phyloP scores from a whole-genome alignment of 2,113 vertebrate species.

The Xiphophorus maculatus region DNA sequence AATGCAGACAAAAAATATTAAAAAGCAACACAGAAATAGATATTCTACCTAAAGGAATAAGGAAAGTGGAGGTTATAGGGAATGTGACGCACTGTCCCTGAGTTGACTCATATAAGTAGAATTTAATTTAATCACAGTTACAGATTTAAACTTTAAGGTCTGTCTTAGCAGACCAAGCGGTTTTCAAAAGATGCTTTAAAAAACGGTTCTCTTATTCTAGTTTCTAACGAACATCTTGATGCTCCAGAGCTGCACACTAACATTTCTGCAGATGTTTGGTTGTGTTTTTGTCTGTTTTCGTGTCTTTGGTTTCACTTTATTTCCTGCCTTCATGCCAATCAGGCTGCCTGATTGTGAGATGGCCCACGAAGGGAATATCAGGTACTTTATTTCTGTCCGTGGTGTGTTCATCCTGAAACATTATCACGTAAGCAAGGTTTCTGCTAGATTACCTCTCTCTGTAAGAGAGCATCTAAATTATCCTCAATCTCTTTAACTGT shows the following conservation, averaged over 20 bases:
- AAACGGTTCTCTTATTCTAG: background rate
- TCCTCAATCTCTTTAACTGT: no score
- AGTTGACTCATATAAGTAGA: no score
- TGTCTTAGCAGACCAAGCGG: no score
- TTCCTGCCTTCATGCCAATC: slow-evolving; percentile 74
- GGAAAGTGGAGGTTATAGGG: no score
- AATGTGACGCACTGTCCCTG: no score
- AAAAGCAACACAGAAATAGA: no score
- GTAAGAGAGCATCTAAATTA: background rate
- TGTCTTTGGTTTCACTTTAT: slow-evolving; percentile 49
- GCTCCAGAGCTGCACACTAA: slow-evolving; percentile 52
- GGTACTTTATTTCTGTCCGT: slow-evolving; percentile 76
- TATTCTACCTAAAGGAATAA: no score
- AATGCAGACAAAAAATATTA: no score
- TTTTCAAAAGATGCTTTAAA: no score
- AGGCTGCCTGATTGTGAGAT: slow-evolving; percentile 84
- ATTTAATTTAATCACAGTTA: no score
- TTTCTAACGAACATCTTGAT: slow-evolving; percentile 8
- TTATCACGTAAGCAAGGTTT: slow-evolving; percentile 1
- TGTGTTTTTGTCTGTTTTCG: slow-evolving; percentile 39
- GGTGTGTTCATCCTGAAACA: slow-evolving; percentile 34
- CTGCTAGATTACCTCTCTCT: background rate
- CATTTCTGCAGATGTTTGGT: slow-evolving; percentile 23
- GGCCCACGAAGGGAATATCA: slow-evolving; percentile 80
- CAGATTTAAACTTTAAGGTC: no score